Base-by-base conservation (phyloP, 2,888 invertebrate genomes). In the Nemurella pictetii region DNA sequence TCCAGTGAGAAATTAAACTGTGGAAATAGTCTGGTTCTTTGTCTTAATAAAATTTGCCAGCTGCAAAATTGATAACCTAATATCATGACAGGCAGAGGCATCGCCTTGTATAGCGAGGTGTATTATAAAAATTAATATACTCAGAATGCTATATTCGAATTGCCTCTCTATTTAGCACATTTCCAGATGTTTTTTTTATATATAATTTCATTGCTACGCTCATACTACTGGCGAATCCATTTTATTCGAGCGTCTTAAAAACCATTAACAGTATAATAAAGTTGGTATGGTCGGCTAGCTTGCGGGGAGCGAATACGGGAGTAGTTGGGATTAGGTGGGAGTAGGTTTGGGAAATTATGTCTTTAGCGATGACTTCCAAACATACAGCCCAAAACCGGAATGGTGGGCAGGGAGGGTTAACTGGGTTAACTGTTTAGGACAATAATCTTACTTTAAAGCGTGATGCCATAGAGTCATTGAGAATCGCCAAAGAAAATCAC, bases 1-100 rank as follows among this genome's bases (percentile, higher is more conserved):
- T 84, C 77, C 84, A 73, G 83, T 27, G 82, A 83, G 80, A 84
- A 86, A 86, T 86, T 86, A 86, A 86, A 86, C 83, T 86, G 36
- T 86, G 9, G 86, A 80, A 83, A 84, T 85, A 75, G 84, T 85
- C 85, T 85, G 75, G 27, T 72, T 84, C 83, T 86, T 80, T 27
- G 81, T 80, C 32, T 83, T 82, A 78, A 86, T 86, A 86, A 86
- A 86, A 86, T 77, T 78, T 55, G 80, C 20, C 82, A 85, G 32
- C 80, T 74, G 55, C 75, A 72, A 82, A 74, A 85, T 82, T 82
- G 77, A 9, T 28, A 32, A n/a, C 55, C 27, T 80, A 55, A 27
- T 77, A 35, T 26, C 55, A 12, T 55, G 55, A 55, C 55, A 32
- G 83, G 15, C n/a, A 15, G 55, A 80, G 80, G 12, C 29, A 35